Evolutionary conservation across 2,888 invertebrate species (phyloP).

Genomic region (Julus scanicus): DNA sequence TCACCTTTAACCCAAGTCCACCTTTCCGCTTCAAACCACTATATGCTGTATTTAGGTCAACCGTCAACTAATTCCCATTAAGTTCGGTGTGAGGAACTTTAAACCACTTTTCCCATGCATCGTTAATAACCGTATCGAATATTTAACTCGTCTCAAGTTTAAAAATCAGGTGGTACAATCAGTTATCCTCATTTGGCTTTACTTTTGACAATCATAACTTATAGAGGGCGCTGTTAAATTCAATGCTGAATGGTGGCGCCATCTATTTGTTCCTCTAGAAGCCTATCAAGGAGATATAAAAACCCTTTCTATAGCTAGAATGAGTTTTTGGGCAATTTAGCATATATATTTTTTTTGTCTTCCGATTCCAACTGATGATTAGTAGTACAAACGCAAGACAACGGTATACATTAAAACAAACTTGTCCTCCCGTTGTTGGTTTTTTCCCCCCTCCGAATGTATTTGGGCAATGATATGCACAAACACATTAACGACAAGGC

Average conservation of each 20-base stretch:
- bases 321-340: background rate
- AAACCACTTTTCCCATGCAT: background rate
- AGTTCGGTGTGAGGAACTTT: background rate
- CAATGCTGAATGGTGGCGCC: background rate
- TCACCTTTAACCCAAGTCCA: slow-evolving; percentile 22
- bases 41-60: background rate
- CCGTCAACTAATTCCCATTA: background rate
- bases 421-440: background rate
- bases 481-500: background rate
- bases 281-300: too few relatives aligned
- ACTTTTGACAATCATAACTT: background rate
- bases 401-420: slow-evolving; percentile 32
- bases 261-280: background rate
- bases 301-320: background rate
- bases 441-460: background rate
- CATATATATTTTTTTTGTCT: background rate
- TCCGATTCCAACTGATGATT: background rate
- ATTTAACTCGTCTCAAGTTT: background rate
- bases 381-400: background rate
- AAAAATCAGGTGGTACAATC: background rate
- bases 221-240: too few relatives aligned
- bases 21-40: background rate
- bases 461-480: slow-evolving; percentile 4
- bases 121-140: slow-evolving; percentile 12
- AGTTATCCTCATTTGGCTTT: background rate